These are phyloP conservation scores for Azemiops feae DNA, from an alignment of 2,113 vertebrate species.

Conservation along the genomic window DNA sequence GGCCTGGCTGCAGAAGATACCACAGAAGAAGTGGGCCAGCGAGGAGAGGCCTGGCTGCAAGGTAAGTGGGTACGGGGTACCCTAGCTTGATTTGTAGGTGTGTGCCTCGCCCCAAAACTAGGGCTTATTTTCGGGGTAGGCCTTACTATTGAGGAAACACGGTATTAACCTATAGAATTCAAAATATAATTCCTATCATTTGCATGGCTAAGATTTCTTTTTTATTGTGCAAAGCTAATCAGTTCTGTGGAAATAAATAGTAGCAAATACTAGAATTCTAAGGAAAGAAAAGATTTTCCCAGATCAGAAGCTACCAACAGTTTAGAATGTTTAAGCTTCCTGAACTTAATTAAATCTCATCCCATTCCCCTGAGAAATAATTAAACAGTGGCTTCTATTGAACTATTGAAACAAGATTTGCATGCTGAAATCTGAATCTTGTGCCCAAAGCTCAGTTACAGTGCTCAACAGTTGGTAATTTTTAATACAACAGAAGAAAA, in stretches of 20 bases:
- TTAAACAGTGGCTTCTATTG: background rate
- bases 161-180: background rate
- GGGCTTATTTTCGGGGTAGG: too few relatives aligned
- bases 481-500: background rate
- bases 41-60: too few relatives aligned
- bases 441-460: background rate
- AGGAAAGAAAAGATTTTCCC: background rate
- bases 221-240: slow-evolving; percentile 15
- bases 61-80: too few relatives aligned
- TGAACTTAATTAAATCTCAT: background rate
- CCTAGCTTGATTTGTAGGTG: too few relatives aligned
- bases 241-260: background rate
- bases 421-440: background rate
- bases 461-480: background rate
- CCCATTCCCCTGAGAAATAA: background rate
- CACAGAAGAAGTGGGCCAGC: too few relatives aligned
- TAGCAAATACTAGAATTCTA: background rate
- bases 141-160: too few relatives aligned
- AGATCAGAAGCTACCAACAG: background rate
- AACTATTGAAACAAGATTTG: background rate
- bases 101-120: too few relatives aligned
- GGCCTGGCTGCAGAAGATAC: too few relatives aligned
- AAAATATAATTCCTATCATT: background rate
- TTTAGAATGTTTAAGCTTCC: background rate
- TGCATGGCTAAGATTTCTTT: slow-evolving; percentile 4